Base-by-base conservation (phyloP, 1,140 invertebrate species). In the Rhynchophorus ferrugineus region DNA sequence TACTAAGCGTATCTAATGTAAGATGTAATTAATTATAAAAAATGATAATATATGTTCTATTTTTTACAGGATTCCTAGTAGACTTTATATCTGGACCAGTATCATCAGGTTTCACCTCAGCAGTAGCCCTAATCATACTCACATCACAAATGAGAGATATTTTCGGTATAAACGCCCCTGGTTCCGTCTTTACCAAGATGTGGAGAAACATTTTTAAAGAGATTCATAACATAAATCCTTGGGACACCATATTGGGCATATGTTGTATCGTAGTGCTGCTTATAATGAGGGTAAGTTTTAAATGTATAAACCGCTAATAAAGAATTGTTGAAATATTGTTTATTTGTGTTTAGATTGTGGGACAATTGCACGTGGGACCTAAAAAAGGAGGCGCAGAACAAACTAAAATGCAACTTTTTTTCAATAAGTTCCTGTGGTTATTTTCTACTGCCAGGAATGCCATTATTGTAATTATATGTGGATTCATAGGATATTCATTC, bases 1-100 rank as follows among this genome's bases (percentile, higher is more conserved):
- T n/a, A n/a, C n/a, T n/a, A n/a, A n/a, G n/a, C n/a, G n/a, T n/a
- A n/a, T n/a, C n/a, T n/a, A n/a, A n/a, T n/a, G n/a, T n/a, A n/a
- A n/a, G n/a, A n/a, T n/a, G n/a, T n/a, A n/a, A n/a, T n/a, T n/a
- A n/a, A n/a, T n/a, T n/a, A n/a, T n/a, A n/a, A n/a, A n/a, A n/a
- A n/a, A n/a, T n/a, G n/a, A n/a, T n/a, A n/a, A n/a, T n/a, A n/a
- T n/a, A n/a, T n/a, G n/a, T 11, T 42, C 6, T 17, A 53, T 33
- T 56, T 52, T 46, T 65, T 70, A 21, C 67, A 87, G 90, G 92
- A 39, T 94, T 95, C 66, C 74, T 96, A 22, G 87, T 95, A 45
- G 89, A 95, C 70, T 95, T 94, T 69, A 90, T 96, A 1, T 94
- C 90, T 0, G 87, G 87, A 2, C 90, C 92, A 0, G 92, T 95